phyloP scores from a whole-genome alignment of 2,888 invertebrate species.

The Lochmaea crataegi region DNA sequence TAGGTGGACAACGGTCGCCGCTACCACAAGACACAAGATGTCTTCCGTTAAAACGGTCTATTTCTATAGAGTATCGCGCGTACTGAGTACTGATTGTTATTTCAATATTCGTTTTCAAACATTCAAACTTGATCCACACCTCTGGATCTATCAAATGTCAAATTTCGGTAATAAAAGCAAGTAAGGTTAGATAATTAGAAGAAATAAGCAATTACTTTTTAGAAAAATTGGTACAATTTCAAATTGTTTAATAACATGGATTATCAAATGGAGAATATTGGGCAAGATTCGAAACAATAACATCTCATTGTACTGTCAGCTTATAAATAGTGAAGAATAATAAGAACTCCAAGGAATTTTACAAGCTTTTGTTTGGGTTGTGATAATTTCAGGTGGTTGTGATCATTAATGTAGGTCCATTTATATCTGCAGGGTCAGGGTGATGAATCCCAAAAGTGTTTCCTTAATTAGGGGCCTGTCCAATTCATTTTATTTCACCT shows the following conservation, averaged over 20 bases:
- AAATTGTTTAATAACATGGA: not conserved
- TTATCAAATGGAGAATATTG: not conserved
- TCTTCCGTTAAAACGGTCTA: too few species aligned
- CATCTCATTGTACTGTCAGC: not conserved
- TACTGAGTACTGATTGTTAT: not conserved
- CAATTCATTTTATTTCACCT: conserved; percentile 5
- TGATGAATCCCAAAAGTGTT: conserved; percentile 29
- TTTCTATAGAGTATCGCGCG: too few species aligned
- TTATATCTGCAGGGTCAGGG: conserved; percentile 35
- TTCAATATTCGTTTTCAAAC: not conserved
- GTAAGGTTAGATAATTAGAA: not conserved
- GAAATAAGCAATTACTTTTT: not conserved
- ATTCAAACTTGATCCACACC: too few species aligned
- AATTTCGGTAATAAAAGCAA: not conserved
- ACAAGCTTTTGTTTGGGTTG: conserved; percentile 24
- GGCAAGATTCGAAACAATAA: not conserved
- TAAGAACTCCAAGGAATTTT: conserved; percentile 9
- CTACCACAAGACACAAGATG: too few species aligned
- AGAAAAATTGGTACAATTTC: not conserved
- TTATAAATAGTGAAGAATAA: conserved; percentile 16
- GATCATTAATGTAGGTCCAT: conserved; percentile 35
- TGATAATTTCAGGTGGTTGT: conserved; percentile 32
- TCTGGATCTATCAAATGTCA: not conserved
- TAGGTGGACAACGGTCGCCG: too few species aligned
- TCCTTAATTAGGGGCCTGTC: conserved; percentile 12